Percentiles rank a stretch among this genome's conserved stretches.
phyloP scores from a whole-genome alignment of 2,113 vertebrate genomes.

The Bombycilla garrulus region DNA sequence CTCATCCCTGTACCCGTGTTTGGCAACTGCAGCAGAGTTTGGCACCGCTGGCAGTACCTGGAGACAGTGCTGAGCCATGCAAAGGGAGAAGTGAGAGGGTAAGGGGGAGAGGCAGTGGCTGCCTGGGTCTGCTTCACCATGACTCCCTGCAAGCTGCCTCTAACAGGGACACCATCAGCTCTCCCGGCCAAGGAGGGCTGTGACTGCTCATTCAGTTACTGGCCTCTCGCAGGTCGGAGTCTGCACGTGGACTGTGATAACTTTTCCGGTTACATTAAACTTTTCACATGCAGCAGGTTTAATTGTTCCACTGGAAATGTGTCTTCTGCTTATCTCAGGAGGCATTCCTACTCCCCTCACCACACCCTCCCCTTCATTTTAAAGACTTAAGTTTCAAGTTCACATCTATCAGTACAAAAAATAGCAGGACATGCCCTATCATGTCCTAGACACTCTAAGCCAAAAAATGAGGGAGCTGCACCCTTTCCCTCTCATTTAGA shows the following conservation, averaged over 20 bases:
- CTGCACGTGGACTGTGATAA: neutral
- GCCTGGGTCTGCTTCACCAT: neutral
- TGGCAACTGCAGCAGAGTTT: neutral
- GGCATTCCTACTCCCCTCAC: neutral
- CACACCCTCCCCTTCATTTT: neutral
- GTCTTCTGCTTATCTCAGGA: neutral
- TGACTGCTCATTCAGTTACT: fast-evolving
- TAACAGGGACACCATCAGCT: neutral
- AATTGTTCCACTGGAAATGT: neutral
- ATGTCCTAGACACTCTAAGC: neutral
- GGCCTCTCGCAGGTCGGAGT: fast-evolving
- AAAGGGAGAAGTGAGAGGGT: neutral
- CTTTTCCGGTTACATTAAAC: neutral
- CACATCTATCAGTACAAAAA: neutral
- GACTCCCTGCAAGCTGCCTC: neutral
- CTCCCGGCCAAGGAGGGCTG: neutral
- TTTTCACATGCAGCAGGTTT: neutral
- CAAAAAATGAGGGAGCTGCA: conserved; percentile 14
- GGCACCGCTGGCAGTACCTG: neutral
- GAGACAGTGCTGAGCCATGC: fast-evolving
- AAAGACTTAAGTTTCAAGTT: neutral
- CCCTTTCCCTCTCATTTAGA: neutral
- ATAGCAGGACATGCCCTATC: neutral
- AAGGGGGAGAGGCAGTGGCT: neutral
- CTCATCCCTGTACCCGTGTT: neutral